Conservation (phyloP, 1,140 invertebrate genomes). For the Adelges cooleyi region DNA sequence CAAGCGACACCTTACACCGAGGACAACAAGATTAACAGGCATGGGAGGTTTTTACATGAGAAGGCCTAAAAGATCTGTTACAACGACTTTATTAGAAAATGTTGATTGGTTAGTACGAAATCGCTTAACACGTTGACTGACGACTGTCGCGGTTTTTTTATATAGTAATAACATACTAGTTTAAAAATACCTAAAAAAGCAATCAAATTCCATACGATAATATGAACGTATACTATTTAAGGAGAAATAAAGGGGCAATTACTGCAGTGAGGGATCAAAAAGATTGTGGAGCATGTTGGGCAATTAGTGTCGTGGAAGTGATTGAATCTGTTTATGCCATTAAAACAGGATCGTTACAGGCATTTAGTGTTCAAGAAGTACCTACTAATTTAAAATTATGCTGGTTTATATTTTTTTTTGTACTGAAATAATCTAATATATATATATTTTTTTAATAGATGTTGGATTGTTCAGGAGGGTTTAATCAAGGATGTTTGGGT, state of each 20-base stretch:
- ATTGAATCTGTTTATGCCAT: slow-evolving; percentile 67
- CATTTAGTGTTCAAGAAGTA: slow-evolving; percentile 65
- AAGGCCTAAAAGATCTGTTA: slow-evolving; percentile 25
- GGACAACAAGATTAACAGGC: slow-evolving; percentile 33
- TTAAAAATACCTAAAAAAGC: too few species aligned
- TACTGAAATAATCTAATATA: too few species aligned
- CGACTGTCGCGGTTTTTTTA: too few species aligned
- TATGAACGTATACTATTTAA: slow-evolving; percentile 39
- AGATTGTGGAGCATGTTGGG: slow-evolving; percentile 76
- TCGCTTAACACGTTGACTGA: too few species aligned
- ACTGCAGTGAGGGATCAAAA: slow-evolving; percentile 60
- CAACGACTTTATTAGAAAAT: slow-evolving; percentile 4
- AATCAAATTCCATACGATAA: too few species aligned
- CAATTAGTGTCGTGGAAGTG: slow-evolving; percentile 65
- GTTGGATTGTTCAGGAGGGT: slow-evolving; percentile 64
- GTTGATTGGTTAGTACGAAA: slow-evolving; percentile 32
- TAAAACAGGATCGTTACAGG: slow-evolving; percentile 46
- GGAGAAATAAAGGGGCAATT: slow-evolving; percentile 58
- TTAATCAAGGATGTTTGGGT: slow-evolving; percentile 65
- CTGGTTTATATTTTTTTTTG: background rate
- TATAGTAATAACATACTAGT: too few species aligned
- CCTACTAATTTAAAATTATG: background rate
- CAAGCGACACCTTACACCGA: slow-evolving; percentile 40
- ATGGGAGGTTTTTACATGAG: slow-evolving; percentile 33
- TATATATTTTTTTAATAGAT: slow-evolving; percentile 47